Evolutionary conservation across 2,113 vertebrate genomes (phyloP).

Genomic region (Fregata magnificens): DNA sequence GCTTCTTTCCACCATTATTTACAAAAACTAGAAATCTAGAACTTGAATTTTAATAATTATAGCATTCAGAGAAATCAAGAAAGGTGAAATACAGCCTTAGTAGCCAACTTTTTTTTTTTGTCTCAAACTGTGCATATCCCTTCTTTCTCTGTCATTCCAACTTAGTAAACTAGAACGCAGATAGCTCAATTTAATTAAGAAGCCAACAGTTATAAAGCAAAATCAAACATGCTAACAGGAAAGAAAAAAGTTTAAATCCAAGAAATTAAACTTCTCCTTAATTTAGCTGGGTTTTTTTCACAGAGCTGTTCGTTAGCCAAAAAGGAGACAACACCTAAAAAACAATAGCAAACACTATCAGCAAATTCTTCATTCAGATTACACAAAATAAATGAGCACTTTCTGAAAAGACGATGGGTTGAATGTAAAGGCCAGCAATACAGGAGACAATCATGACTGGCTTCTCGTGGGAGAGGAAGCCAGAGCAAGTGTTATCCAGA

Average conservation of each 20-base stretch:
- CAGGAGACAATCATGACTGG: background rate
- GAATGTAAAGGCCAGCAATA: background rate
- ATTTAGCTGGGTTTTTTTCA: background rate
- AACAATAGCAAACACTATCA: background rate
- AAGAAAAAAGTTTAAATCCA: background rate
- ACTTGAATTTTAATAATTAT: background rate
- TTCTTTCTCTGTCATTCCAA: background rate
- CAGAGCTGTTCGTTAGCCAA: background rate
- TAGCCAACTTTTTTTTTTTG: background rate
- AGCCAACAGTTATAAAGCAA: background rate
- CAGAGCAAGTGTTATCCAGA: background rate
- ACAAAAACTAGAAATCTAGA: background rate
- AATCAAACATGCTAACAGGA: background rate
- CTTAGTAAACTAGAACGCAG: background rate
- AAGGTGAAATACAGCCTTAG: background rate
- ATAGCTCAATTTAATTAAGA: background rate
- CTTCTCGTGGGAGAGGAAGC: background rate
- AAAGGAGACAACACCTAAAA: background rate
- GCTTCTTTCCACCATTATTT: background rate
- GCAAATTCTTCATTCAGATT: background rate
- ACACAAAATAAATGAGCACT: background rate
- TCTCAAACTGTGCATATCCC: background rate
- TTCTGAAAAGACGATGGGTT: background rate
- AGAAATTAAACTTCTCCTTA: background rate
- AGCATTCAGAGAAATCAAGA: background rate